A percentile compares a stretch with the other conserved stretches of the same genome.
Conservation (phyloP, 2,888 invertebrate genomes). For the Lacanobia oleracea region DNA sequence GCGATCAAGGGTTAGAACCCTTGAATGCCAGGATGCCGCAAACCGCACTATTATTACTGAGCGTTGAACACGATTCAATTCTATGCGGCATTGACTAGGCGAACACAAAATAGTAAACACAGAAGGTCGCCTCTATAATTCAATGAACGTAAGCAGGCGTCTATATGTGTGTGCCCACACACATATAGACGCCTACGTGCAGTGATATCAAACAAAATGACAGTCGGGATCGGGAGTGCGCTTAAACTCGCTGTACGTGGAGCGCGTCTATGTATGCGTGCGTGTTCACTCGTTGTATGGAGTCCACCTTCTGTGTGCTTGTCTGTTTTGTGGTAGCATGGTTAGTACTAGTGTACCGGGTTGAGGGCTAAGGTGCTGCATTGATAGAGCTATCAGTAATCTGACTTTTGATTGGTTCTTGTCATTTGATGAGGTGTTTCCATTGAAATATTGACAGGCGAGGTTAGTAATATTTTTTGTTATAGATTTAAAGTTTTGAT, state of each 20-base stretch:
- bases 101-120: neutral
- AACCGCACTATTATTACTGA: constrained; percentile 42
- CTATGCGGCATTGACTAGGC: constrained; percentile 37
- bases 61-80: constrained; percentile 49
- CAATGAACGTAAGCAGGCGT: neutral
- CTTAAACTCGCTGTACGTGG: neutral
- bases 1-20: too few species aligned
- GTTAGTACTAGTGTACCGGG: neutral
- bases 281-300: neutral
- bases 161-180: too few species aligned
- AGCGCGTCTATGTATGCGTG: neutral
- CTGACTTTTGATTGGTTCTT: constrained; percentile 33
- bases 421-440: constrained; percentile 5
- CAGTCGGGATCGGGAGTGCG: neutral
- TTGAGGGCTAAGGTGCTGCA: constrained; percentile 18
- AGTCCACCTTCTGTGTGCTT: neutral
- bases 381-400: constrained; percentile 14
- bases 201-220: neutral
- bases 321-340: neutral
- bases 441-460: neutral
- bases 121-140: neutral
- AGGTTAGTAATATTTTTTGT: neutral
- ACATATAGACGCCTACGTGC: neutral
- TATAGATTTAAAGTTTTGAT: too few species aligned
- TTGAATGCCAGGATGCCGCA: constrained; percentile 34